phyloP scores from a whole-genome alignment of 1,140 invertebrate genomes.

The Drosophila eugracilis region DNA sequence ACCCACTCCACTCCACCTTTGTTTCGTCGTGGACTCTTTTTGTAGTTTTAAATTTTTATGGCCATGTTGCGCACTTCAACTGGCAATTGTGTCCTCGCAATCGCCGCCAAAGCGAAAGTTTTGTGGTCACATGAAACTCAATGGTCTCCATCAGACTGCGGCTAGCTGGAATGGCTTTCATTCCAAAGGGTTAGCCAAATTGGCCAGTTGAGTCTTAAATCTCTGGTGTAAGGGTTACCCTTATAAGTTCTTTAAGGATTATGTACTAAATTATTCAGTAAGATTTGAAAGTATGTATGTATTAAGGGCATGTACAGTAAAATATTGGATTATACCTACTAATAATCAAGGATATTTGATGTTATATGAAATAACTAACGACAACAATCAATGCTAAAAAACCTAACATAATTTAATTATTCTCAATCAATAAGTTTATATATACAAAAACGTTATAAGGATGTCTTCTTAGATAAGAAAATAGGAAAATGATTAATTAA shows the following conservation, averaged over 20 bases:
- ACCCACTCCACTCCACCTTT: background rate
- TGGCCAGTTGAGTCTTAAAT: slow-evolving; percentile 29
- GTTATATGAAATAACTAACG: too few relatives aligned
- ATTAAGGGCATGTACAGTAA: background rate
- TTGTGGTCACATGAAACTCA: slow-evolving; percentile 56
- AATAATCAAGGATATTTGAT: too few relatives aligned
- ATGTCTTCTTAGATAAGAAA: too few relatives aligned
- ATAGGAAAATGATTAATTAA: too few relatives aligned
- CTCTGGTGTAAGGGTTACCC: slow-evolving; percentile 1
- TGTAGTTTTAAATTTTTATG: slow-evolving; percentile 66
- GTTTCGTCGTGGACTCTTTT: slow-evolving; percentile 4
- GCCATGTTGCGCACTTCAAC: slow-evolving; percentile 63
- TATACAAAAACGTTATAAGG: too few relatives aligned
- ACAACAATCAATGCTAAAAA: too few relatives aligned
- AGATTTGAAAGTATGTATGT: background rate
- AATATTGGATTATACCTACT: background rate
- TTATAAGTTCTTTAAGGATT: background rate
- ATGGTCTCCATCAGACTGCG: slow-evolving; percentile 44
- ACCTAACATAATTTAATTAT: too few relatives aligned
- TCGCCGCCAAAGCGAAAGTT: slow-evolving; percentile 30
- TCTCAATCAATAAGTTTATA: too few relatives aligned
- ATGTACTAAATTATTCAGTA: too few relatives aligned
- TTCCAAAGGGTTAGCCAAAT: slow-evolving; percentile 37
- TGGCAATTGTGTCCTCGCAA: slow-evolving; percentile 62
- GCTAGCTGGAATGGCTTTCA: slow-evolving; percentile 23